A percentile compares a stretch with the other conserved stretches of the same genome.
Evolutionary conservation across 2,797 vertebrate genomes (phyloP).

Genomic region (Gymnodraco acuticeps): DNA sequence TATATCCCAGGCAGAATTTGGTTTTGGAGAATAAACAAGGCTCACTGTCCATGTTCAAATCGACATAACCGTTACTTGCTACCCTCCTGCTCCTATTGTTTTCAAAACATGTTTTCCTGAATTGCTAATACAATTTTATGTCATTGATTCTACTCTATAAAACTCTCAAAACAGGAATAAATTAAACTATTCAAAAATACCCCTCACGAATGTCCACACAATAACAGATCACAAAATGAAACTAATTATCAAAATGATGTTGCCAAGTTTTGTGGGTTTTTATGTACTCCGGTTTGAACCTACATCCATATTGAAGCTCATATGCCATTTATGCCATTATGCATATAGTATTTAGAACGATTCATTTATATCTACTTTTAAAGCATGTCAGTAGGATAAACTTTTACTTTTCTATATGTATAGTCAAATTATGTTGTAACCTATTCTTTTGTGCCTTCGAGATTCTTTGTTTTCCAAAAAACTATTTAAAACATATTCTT

Average conservation of each 20-base stretch:
- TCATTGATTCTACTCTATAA: conserved; percentile 13
- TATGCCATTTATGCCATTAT: not conserved
- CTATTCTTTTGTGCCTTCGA: not conserved
- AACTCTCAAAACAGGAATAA: not conserved
- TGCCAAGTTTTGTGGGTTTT: not conserved
- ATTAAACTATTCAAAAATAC: not conserved
- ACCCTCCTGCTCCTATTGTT: conserved; percentile 6
- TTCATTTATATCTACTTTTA: not conserved
- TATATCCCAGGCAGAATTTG: conserved; percentile 35
- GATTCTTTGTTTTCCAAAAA: not conserved
- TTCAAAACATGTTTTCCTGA: conserved; percentile 3
- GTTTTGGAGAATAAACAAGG: conserved; percentile 5
- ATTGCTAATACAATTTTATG: conserved; percentile 21
- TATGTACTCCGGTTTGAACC: not conserved
- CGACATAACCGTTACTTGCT: conserved; percentile 16
- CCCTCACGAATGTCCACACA: not conserved
- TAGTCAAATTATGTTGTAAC: not conserved
- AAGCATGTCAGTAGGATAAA: not conserved
- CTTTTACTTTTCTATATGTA: not conserved
- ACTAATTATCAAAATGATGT: not conserved
- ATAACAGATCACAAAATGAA: not conserved
- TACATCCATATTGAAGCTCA: not conserved
- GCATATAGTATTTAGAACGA: not conserved
- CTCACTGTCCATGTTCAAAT: conserved; percentile 31
- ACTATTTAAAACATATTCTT: not conserved